phyloP scores from a whole-genome alignment of 1,140 invertebrate genomes.

The Bombus waltoni region DNA sequence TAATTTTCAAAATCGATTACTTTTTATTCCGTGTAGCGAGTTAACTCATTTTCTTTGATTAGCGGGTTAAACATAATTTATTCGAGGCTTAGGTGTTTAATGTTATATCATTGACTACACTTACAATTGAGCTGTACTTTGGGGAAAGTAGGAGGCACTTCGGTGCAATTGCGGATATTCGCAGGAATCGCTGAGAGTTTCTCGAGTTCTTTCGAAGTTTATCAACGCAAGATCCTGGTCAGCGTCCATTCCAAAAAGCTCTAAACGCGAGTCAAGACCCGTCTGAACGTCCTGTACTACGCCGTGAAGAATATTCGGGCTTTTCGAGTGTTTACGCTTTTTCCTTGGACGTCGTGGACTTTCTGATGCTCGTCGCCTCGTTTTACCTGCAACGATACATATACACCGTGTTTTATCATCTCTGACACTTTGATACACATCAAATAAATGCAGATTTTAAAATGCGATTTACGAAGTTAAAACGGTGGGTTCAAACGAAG shows the following conservation, averaged over 20 bases:
- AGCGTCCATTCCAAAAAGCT: slow-evolving; percentile 75
- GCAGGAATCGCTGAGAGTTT: slow-evolving; percentile 73
- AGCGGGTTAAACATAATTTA: too few relatives aligned
- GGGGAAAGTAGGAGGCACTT: slow-evolving; percentile 80
- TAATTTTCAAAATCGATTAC: neutral
- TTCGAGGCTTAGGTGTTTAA: neutral
- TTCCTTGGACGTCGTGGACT: slow-evolving; percentile 75
- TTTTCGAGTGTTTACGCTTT: slow-evolving; percentile 74
- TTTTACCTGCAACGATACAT: slow-evolving; percentile 66
- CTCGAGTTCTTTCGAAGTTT: slow-evolving; percentile 75
- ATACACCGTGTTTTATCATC: neutral
- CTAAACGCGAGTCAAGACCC: slow-evolving; percentile 75
- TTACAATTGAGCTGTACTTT: slow-evolving; percentile 79
- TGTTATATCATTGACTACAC: slow-evolving; percentile 37
- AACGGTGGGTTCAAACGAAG: neutral
- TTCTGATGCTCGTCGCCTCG: slow-evolving; percentile 74
- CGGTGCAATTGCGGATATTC: slow-evolving; percentile 77
- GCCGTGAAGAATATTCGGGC: slow-evolving; percentile 69
- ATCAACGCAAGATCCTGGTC: slow-evolving; percentile 78
- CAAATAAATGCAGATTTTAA: neutral
- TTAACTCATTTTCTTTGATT: neutral
- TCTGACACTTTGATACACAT: neutral
- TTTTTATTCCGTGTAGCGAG: neutral
- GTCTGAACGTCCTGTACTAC: slow-evolving; percentile 66
- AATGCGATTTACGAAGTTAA: neutral